phyloP scores from a whole-genome alignment of 2,888 invertebrate species.

The Sesamia inferens region DNA sequence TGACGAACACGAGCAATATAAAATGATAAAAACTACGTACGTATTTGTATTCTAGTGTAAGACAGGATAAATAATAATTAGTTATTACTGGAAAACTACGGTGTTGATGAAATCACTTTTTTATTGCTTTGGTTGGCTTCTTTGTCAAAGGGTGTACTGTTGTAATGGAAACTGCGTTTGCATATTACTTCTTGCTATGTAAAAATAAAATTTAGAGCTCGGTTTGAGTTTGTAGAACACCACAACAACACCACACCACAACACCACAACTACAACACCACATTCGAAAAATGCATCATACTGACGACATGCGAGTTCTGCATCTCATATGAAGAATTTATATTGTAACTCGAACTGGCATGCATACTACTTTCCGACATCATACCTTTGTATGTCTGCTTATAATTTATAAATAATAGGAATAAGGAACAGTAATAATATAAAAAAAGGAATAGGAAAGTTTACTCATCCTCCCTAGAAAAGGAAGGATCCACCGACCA shows the following conservation, averaged over 20 bases:
- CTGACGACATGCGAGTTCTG: too few species aligned
- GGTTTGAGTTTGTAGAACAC: neutral
- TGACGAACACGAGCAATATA: slow-evolving; percentile 40
- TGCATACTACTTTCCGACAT: too few species aligned
- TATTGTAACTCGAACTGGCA: too few species aligned
- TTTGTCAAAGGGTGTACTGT: neutral
- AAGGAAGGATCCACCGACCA: too few species aligned
- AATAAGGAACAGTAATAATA: too few species aligned
- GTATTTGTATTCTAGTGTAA: slow-evolving; percentile 4
- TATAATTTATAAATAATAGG: neutral
- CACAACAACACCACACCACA: too few species aligned
- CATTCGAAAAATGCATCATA: too few species aligned
- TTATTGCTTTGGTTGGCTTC: neutral
- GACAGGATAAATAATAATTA: slow-evolving; percentile 29
- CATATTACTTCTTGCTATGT: neutral
- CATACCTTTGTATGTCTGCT: neutral
- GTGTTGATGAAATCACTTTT: slow-evolving; percentile 26
- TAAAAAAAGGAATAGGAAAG: too few species aligned
- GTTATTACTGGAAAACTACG: neutral
- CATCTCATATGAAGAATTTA: too few species aligned
- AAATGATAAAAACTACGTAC: slow-evolving; percentile 37
- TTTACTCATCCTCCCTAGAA: too few species aligned
- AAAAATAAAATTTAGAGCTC: neutral
- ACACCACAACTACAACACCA: too few species aligned
- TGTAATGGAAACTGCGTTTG: neutral